Evolutionary conservation across 2,888 invertebrate species (phyloP).

Genomic region (Tipula lateralis): DNA sequence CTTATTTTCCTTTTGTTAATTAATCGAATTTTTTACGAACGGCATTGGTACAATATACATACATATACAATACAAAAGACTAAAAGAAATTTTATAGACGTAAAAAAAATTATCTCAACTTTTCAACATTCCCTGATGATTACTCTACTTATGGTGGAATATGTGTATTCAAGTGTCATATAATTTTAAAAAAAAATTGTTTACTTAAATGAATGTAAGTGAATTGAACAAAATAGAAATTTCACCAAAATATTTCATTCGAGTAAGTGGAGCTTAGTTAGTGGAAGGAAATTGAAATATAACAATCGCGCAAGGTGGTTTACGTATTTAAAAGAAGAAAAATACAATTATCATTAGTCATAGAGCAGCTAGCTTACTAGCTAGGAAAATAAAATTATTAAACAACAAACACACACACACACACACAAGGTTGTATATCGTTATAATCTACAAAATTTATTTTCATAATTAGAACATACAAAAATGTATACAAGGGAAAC

Average conservation of each 20-base stretch:
- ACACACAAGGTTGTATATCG: neutral
- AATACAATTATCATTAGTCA: neutral
- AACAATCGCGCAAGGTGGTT: neutral
- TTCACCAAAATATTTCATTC: slow-evolving; percentile 11
- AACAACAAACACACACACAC: neutral
- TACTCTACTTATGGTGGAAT: neutral
- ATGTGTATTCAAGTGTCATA: slow-evolving; percentile 1
- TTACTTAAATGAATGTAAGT: neutral
- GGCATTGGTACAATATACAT: slow-evolving; percentile 20
- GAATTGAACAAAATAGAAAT: neutral
- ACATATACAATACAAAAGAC: neutral
- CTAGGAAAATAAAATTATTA: neutral
- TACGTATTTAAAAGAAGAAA: neutral
- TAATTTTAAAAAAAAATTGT: neutral
- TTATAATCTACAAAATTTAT: neutral
- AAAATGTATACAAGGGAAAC: neutral
- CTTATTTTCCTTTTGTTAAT: slow-evolving; percentile 7
- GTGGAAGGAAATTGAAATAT: neutral
- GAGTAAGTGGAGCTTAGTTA: neutral
- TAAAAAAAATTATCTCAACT: slow-evolving; percentile 25
- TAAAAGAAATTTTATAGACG: neutral
- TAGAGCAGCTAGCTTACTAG: neutral
- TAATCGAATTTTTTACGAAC: neutral
- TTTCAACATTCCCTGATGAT: slow-evolving; percentile 12
- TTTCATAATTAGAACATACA: neutral